Base-by-base conservation (phyloP, 1,140 invertebrate genomes). In the Scaptomyza montana region DNA sequence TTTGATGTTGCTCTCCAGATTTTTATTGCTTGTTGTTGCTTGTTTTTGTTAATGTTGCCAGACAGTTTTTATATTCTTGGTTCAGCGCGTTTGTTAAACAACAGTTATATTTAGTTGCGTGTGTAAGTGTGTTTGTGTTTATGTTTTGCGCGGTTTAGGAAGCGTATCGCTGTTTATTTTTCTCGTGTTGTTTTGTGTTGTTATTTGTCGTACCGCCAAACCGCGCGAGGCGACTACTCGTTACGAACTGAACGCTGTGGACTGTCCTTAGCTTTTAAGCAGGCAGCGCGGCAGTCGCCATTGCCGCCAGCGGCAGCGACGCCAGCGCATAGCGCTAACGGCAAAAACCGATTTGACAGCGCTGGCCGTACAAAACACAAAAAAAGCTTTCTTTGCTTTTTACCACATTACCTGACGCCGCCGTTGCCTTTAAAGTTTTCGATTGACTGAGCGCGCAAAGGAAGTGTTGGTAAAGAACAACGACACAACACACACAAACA, bases 231-330 rank as follows among this genome's bases (percentile, higher is more conserved):
- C 82, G 72, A 78, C 75, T 70, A 77, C 78, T 82, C 82, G 76
- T 62, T 66, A 68, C 82, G 68, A 82, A 87, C 79, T 87, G 77
- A 87, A 64, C 76, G 84, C 66, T 79, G 62, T 62, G 76, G 63
- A 64, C 79, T 87, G 82, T 87, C 82, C 84, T 89, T 87, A 89
- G 84, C 84, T 87, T 87, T 87, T 74, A 89, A 89, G 76, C 84
- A 74, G 53, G 41, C 65, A 33, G 28, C 51, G 43, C 9, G 19
- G 19, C 16, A 12, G 39, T 43, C 39, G 39, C 39, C 39, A 43
- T 43, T 12, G 39, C 25, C 25, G 41, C 56, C 56, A 59, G 55
- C 41, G 55, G 55, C 55, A 56, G 50, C 78, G 78, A 70, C 80
- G 77, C 64, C 70, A 75, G 53, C 68, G 61, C 49, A 74, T 47